Base-by-base conservation (phyloP, 2,888 invertebrate species). In the Brenthis hecate region DNA sequence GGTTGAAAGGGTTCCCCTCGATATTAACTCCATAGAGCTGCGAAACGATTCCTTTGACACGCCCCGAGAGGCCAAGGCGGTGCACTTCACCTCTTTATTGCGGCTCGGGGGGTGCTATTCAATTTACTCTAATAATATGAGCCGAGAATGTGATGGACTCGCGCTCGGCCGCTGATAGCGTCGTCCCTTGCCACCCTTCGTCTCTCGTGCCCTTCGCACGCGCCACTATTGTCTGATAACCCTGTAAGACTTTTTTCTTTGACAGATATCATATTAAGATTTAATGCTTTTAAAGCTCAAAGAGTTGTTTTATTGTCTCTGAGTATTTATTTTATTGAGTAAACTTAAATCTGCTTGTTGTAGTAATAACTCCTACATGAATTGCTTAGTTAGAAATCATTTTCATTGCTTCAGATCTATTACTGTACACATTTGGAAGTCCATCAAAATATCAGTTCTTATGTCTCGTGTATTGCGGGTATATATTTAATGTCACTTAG, bases 41-140 rank as follows among this genome's bases (percentile, higher is more conserved):
- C 82, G 78, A 84, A 85, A 84, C 81, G 83, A 81, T 80, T 82
- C 80, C 84, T 85, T 83, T 83, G 83, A 81, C 82, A 81, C 82
- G 82, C 81, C 80, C 82, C 81, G 74, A 73, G 68, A 67, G 61
- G 61, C 68, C 56, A 32, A 43, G 56, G 28, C 64, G 57, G 61
- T 77, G 75, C 74, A 73, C 72, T 74, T 75, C 73, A 73, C 71
- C 73, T 73, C 73, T 72, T 72, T 71, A 74, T 73, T 71, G 71
- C 66, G 62, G 71, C 66, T 70, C 68, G 69, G 68, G 66, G 73
- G 64, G 75, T 63, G 68, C 72, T 73, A 71, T 75, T 76, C 76
- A 72, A 75, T 75, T 75, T 74, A 69, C 74, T 74, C 69, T 74
- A 75, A 75, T 74, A 76, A 75, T 72, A 69, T 69, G 74, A 75